These are phyloP conservation scores for Bufo bufo DNA, from an alignment of 2,113 vertebrate species.

Conservation along the genomic window DNA sequence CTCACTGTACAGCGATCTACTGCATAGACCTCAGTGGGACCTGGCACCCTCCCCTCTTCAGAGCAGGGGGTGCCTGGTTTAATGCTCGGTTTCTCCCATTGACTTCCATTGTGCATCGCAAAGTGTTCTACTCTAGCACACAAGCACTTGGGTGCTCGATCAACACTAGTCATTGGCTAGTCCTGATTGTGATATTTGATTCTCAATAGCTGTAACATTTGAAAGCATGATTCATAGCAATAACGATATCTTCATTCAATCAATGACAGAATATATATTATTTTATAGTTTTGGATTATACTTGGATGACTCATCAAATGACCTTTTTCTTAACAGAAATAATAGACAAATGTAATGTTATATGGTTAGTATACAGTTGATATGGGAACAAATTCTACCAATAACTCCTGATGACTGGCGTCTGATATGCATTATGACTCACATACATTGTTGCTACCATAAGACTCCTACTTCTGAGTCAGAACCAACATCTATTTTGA, in stretches of 20 bases:
- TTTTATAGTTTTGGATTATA: not conserved
- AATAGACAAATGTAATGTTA: not conserved
- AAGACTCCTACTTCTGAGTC: conserved; percentile 20
- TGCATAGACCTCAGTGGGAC: too few species aligned
- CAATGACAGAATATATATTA: not conserved
- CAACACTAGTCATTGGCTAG: too few species aligned
- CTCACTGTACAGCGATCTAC: too few species aligned
- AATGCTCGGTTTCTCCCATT: too few species aligned
- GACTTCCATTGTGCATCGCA: too few species aligned
- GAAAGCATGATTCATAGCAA: not conserved
- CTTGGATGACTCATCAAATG: not conserved
- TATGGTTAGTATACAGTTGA: not conserved
- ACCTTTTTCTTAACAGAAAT: not conserved
- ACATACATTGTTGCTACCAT: not conserved
- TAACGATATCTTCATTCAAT: not conserved
- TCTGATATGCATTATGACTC: conserved; percentile 5
- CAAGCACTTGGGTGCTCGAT: too few species aligned
- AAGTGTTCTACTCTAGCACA: too few species aligned
- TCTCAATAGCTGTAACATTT: too few species aligned
- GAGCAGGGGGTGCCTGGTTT: too few species aligned
- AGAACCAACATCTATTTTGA: not conserved
- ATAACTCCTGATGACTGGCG: not conserved
- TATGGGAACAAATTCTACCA: not conserved
- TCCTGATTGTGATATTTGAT: too few species aligned
- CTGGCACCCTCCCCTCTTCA: too few species aligned